phyloP scores from a whole-genome alignment of 2,113 vertebrate genomes.

The Zosterops japonicus region DNA sequence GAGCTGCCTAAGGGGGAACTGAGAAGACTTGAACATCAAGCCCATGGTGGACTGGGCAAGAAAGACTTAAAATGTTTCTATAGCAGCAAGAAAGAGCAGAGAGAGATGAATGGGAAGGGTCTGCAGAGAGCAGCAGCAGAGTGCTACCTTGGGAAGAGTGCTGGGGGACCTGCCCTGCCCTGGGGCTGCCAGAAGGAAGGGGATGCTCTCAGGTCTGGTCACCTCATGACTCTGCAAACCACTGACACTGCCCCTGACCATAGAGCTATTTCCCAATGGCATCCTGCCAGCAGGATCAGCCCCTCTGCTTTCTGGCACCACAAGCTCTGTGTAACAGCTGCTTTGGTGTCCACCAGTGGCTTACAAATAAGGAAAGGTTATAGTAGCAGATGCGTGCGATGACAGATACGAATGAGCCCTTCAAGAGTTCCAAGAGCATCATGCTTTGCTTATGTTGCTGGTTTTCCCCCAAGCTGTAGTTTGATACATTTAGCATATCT shows the following conservation, averaged over 20 bases:
- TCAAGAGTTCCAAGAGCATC: background rate
- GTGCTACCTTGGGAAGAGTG: background rate
- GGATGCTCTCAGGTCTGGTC: background rate
- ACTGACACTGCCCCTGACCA: background rate
- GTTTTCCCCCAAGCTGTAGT: background rate
- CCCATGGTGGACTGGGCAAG: background rate
- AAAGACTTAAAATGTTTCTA: background rate
- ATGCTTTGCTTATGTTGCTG: background rate
- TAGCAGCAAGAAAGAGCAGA: background rate
- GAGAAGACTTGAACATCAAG: background rate
- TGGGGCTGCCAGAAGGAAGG: background rate
- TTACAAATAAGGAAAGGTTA: conserved; percentile 12
- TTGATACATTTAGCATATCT: background rate
- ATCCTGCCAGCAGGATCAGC: background rate
- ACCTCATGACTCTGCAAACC: background rate
- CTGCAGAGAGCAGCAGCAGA: background rate
- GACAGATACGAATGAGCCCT: background rate
- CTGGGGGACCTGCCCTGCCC: background rate
- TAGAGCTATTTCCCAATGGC: background rate
- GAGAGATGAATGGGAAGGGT: background rate
- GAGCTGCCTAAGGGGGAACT: background rate
- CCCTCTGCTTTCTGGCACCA: background rate
- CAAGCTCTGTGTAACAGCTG: background rate
- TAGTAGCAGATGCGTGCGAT: background rate
- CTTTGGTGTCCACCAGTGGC: background rate